Conservation (phyloP, 2,797 vertebrate genomes). For the Philypnodon macrostomus region DNA sequence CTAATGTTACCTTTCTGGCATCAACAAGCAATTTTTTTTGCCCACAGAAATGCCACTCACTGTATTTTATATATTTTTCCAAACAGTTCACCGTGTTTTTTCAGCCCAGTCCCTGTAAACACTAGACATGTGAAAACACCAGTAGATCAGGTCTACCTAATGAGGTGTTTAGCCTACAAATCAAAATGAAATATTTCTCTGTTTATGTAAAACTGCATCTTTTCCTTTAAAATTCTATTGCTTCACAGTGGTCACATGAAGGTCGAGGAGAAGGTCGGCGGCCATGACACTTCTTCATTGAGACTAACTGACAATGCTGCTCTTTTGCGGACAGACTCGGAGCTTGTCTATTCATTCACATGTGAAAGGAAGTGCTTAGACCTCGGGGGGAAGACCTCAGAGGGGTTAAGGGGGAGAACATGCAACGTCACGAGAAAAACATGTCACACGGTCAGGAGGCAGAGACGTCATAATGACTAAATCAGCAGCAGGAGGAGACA, state of each 20-base stretch:
- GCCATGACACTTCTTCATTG: conserved; percentile 51
- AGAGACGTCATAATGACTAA: conserved; percentile 20
- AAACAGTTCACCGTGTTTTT: too few species aligned
- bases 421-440: conserved; percentile 17
- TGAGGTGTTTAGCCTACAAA: too few species aligned
- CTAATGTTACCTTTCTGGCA: too few species aligned
- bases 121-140: too few species aligned
- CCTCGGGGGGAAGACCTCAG: conserved; percentile 9
- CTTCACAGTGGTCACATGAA: background rate
- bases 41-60: too few species aligned
- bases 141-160: too few species aligned
- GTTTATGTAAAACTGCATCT: too few species aligned
- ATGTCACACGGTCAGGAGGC: conserved; percentile 50
- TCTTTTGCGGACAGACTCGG: background rate
- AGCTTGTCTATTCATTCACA: conserved; percentile 17
- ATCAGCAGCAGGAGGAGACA: background rate
- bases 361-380: background rate
- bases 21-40: too few species aligned
- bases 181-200: too few species aligned
- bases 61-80: too few species aligned
- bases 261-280: conserved; percentile 53
- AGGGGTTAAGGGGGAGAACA: background rate
- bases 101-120: too few species aligned
- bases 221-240: too few species aligned
- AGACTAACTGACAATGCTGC: conserved; percentile 3